Conservation (phyloP, 2,797 vertebrate genomes). For the Nothura maculosa region DNA sequence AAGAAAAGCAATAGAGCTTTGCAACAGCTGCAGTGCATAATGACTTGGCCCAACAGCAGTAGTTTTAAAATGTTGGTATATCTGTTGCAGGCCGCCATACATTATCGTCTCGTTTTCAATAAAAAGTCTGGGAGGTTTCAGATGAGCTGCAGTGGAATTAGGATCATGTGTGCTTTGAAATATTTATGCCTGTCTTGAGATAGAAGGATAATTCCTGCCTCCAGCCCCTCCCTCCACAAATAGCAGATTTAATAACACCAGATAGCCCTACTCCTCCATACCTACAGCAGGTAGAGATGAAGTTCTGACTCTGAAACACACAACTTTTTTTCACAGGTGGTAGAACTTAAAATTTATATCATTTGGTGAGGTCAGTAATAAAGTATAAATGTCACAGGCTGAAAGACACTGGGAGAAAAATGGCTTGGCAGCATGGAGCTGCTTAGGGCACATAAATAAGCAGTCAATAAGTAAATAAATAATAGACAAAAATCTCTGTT, state of each 20-base stretch:
- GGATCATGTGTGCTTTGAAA: conserved; percentile 71
- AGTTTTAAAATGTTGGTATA: conserved; percentile 51
- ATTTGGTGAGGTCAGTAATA: conserved; percentile 68
- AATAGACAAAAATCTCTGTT: conserved; percentile 64
- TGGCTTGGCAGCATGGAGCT: conserved; percentile 65
- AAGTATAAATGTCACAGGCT: conserved; percentile 73
- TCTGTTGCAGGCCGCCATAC: conserved; percentile 69
- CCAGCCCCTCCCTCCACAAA: background rate
- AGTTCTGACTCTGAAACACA: conserved; percentile 47
- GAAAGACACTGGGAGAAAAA: conserved; percentile 61
- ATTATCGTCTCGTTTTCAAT: conserved; percentile 71
- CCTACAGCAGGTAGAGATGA: conserved; percentile 70
- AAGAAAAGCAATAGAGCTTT: conserved; percentile 7
- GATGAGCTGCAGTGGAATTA: conserved; percentile 63
- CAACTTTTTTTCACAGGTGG: conserved; percentile 38
- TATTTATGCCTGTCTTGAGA: conserved; percentile 72
- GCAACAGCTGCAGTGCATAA: conserved; percentile 59
- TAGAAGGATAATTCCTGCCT: conserved; percentile 61
- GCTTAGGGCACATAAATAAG: conserved; percentile 75
- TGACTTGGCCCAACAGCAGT: conserved; percentile 54
- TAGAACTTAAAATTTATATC: conserved; percentile 63
- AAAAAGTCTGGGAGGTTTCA: conserved; percentile 65
- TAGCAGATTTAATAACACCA: conserved; percentile 40
- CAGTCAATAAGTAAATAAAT: conserved; percentile 75
- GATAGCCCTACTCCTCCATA: conserved; percentile 23